Percentiles rank a stretch among this genome's conserved stretches.
phyloP scores from a whole-genome alignment of 2,797 vertebrate species.

The Synaphobranchus kaupii region DNA sequence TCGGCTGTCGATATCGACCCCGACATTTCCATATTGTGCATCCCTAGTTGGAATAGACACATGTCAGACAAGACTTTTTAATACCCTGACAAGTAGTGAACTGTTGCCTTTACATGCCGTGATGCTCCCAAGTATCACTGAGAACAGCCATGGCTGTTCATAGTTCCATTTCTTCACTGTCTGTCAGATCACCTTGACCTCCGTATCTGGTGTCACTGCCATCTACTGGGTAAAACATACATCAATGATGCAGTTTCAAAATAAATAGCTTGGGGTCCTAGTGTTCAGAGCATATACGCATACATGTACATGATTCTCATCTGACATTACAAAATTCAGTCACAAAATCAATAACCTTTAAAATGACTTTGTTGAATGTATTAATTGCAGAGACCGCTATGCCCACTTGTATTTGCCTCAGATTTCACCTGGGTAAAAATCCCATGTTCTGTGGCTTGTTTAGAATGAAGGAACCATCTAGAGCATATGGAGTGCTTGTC shows the following conservation, averaged over 20 bases:
- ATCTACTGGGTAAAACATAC: conserved; percentile 28
- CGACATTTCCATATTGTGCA: background rate
- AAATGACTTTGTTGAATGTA: background rate
- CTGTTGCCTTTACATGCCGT: background rate
- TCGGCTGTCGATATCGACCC: background rate
- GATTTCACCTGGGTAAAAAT: background rate
- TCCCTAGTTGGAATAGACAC: background rate
- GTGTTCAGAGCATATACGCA: background rate
- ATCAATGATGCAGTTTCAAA: background rate
- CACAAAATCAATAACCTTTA: background rate
- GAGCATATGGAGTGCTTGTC: background rate
- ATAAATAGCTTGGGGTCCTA: background rate
- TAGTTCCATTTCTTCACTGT: background rate
- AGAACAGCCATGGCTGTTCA: background rate
- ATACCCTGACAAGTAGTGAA: background rate
- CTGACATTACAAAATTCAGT: background rate
- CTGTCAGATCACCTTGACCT: background rate
- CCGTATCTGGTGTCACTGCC: conserved; percentile 26
- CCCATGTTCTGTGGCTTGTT: background rate
- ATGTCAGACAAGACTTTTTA: conserved; percentile 3
- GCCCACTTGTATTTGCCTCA: background rate
- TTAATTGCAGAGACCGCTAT: background rate
- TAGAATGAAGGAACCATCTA: background rate
- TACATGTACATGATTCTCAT: background rate
- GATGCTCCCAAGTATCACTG: background rate